Percentiles rank a stretch among this genome's conserved stretches.
Conservation (phyloP, 2,113 vertebrate genomes). For the Oryzias javanicus region DNA sequence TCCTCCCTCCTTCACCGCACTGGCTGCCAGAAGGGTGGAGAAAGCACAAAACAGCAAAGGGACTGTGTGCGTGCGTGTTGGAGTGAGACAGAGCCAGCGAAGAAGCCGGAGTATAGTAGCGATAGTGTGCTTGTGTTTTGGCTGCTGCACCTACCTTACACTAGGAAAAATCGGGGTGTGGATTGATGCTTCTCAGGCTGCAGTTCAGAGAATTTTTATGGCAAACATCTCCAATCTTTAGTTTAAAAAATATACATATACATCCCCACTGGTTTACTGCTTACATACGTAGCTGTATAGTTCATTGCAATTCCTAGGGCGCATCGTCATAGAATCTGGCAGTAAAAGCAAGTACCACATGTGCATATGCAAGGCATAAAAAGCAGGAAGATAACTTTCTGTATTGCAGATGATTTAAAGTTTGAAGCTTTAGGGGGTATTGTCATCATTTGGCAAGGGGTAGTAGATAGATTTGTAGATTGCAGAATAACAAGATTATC, state of each 20-base stretch:
- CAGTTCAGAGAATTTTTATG: slow-evolving; percentile 56
- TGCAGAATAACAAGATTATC: no score
- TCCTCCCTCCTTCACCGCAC: slow-evolving; percentile 63
- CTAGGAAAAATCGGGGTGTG: slow-evolving; percentile 74
- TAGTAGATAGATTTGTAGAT: no score
- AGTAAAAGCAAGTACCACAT: slow-evolving; percentile 47
- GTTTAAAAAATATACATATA: slow-evolving; percentile 4
- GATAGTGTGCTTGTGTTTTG: slow-evolving; percentile 83
- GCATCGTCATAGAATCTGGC: slow-evolving; percentile 60
- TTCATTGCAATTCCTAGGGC: slow-evolving; percentile 60
- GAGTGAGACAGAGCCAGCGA: slow-evolving; percentile 38
- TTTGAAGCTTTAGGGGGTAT: slow-evolving; percentile 19
- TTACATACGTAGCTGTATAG: slow-evolving; percentile 45
- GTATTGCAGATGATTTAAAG: slow-evolving; percentile 43
- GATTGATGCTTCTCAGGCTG: slow-evolving; percentile 67
- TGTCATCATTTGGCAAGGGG: slow-evolving; percentile 8
- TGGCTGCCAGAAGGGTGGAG: slow-evolving; percentile 73
- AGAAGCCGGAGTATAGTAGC: slow-evolving; percentile 78
- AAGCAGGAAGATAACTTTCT: slow-evolving; percentile 53
- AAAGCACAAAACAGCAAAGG: slow-evolving; percentile 68
- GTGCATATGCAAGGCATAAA: slow-evolving; percentile 40
- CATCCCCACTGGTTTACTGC: slow-evolving; percentile 35
- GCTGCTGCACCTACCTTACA: slow-evolving; percentile 68
- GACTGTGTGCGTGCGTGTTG: slow-evolving; percentile 24
- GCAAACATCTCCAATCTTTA: slow-evolving; percentile 28